Evolutionary conservation across 2,797 vertebrate species (phyloP).

Genomic region (Phrynocephalus forsythii): DNA sequence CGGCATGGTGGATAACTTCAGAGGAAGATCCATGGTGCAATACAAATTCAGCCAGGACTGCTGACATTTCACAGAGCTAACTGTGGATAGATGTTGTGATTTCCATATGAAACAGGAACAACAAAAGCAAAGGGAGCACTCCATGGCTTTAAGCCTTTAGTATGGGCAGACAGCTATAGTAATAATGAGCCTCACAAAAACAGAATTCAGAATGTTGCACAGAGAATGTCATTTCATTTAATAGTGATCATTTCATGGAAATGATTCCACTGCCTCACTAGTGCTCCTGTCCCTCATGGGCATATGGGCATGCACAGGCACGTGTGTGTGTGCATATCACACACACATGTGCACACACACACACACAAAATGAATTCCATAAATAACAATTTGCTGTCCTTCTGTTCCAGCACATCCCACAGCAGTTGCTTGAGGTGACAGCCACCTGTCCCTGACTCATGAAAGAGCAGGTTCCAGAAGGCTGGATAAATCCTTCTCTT

Average conservation of each 20-base stretch:
- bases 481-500: no score
- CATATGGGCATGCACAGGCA: no score
- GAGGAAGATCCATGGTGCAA: neutral
- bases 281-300: no score
- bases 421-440: no score
- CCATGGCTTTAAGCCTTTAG: neutral
- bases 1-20: neutral
- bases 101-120: constrained; percentile 1
- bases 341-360: no score
- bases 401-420: no score
- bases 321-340: no score
- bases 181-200: neutral
- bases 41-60: rapidly evolving
- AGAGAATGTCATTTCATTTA: neutral
- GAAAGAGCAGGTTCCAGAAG: no score
- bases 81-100: neutral
- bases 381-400: no score
- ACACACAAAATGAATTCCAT: no score
- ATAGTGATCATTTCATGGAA: neutral
- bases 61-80: neutral
- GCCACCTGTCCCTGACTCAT: no score
- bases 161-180: neutral
- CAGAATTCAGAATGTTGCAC: neutral
- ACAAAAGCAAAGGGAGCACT: neutral
- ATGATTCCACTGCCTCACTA: neutral